Evolutionary conservation across 2,888 invertebrate genomes (phyloP), one percentile per base, ranked within the genome.

Genomic region (Aphrophora alni): DNA sequence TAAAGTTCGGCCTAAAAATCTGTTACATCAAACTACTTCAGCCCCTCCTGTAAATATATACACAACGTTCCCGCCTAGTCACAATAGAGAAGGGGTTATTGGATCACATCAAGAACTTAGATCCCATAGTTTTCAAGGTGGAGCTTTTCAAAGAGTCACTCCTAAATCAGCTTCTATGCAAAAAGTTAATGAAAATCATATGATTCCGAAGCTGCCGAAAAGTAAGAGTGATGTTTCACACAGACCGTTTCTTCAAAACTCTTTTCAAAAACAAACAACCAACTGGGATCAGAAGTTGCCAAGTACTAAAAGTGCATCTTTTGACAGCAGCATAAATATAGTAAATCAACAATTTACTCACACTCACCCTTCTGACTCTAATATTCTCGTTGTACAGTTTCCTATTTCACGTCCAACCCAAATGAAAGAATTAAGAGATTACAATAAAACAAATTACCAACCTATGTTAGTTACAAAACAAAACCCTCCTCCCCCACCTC

Each of bases 401-500:
- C 78, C 78, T 74, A 59, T 79, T 74, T 59, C 74, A 27, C 73
- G 74, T 27, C 78, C 78, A 24, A 24, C 8, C 14, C 78, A 78
- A n/a, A 78, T 73, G 27, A 25, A 21, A 25, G 78, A 79, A 4
- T 28, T 28, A 14, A 74, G 68, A 28, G 59, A 59, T 21, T 59
- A n/a, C 14, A 33, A 33, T 33, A 33, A 33, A 33, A n/a, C n/a
- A n/a, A 59, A 59, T 21, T 59, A 21, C n/a, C 59, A 59, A 21
- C 21, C 59, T 21, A 5, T n/a, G 14, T 59, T 21, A 21, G 68
- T 38, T 24, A 77, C 38, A 75, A 70, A 80, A 26, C 80, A 73
- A 78, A 80, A 79, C 51, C 95, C 95, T 5, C 95, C 95, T 0
- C 93, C 93, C 3, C 95, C 95, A 33, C 95, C 95, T 0, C 95